These are phyloP conservation scores for Donacobius atricapilla DNA, from an alignment of 2,113 vertebrate genomes.

Conservation along the genomic window DNA sequence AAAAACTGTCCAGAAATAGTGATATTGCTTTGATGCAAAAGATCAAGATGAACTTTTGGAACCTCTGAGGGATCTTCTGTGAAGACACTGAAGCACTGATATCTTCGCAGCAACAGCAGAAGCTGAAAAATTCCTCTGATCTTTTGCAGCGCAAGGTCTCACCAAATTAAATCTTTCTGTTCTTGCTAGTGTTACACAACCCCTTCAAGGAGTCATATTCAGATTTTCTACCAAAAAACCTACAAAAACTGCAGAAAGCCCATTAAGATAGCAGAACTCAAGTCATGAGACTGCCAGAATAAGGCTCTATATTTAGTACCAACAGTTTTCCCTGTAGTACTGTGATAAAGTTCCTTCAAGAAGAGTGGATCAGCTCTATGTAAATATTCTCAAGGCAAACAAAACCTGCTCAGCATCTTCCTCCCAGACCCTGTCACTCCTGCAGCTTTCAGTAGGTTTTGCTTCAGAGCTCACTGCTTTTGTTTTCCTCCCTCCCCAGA, in stretches of 20 bases:
- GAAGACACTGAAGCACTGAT: neutral
- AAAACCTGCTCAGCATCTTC: neutral
- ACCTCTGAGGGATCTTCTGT: neutral
- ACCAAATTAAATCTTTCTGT: neutral
- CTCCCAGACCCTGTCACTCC: neutral
- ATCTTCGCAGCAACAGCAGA: neutral
- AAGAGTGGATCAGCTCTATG: neutral
- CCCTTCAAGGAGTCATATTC: neutral
- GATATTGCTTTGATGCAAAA: neutral
- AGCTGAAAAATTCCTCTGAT: neutral
- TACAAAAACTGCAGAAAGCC: neutral
- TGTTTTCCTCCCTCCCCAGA: neutral
- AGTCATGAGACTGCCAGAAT: neutral
- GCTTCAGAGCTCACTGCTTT: neutral
- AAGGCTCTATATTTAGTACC: conserved; percentile 2
- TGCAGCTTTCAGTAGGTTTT: neutral
- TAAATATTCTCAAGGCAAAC: conserved; percentile 30
- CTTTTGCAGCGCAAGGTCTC: neutral
- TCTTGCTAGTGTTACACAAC: neutral
- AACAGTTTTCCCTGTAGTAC: neutral
- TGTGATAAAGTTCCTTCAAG: conserved; percentile 4
- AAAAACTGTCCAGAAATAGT: neutral
- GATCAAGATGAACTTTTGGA: neutral
- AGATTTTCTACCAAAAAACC: neutral
- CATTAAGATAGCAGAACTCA: neutral